Conservation (phyloP, 2,113 vertebrate species). For the Ictalurus furcatus region DNA sequence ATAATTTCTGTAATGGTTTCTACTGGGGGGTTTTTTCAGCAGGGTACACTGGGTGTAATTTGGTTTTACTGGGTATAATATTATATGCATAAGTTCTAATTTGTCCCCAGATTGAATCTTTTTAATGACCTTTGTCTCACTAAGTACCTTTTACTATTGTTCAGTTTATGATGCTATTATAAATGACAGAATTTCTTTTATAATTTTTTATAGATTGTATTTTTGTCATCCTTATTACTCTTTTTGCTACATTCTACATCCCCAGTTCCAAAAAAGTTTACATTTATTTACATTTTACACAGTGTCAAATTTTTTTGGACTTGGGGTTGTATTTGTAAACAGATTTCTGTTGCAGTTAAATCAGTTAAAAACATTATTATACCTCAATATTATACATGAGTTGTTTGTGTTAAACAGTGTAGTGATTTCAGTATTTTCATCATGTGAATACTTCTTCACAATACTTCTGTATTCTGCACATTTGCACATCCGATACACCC, state of each 20-base stretch:
- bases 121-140: neutral
- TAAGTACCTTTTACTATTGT: neutral
- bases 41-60: no score
- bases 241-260: neutral
- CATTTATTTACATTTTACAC: no score
- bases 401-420: neutral
- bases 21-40: no score
- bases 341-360: neutral
- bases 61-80: no score
- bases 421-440: neutral
- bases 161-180: no score
- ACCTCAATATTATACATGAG: neutral
- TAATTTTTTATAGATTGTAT: neutral
- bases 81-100: neutral
- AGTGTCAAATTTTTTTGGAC: no score
- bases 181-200: no score
- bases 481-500: neutral
- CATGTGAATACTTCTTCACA: neutral
- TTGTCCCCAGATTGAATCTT: neutral
- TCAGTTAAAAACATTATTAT: no score
- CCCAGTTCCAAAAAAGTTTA: no score
- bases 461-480: neutral
- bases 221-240: neutral
- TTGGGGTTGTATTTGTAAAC: neutral
- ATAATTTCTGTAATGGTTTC: no score